Conservation (phyloP, 2,113 vertebrate genomes). For the Nibea albiflora region DNA sequence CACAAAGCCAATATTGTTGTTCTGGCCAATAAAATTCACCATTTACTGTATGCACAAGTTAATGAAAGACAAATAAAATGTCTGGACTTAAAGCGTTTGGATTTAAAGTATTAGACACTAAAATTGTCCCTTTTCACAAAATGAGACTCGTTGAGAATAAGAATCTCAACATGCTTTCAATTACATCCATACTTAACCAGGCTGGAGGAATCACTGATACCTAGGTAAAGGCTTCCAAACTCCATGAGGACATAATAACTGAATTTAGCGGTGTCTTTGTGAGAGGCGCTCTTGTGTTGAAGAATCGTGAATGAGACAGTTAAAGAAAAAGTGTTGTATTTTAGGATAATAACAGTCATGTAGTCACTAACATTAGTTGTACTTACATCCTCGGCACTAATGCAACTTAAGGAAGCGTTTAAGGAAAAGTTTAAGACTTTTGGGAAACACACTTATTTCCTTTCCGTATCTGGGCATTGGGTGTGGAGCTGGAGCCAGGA, state of each 20-base stretch:
- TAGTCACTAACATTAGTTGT: neutral
- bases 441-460: neutral
- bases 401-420: neutral
- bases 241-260: slow-evolving; percentile 24
- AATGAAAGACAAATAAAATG: slow-evolving; percentile 64
- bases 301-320: neutral
- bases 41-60: slow-evolving; percentile 48
- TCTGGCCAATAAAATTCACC: slow-evolving; percentile 63
- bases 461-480: too few relatives aligned
- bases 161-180: slow-evolving; percentile 47
- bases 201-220: slow-evolving; percentile 33
- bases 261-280: neutral
- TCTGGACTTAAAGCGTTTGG: slow-evolving; percentile 41
- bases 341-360: neutral
- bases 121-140: slow-evolving; percentile 36
- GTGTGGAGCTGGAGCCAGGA: neutral
- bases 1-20: slow-evolving; percentile 68
- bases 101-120: slow-evolving; percentile 42
- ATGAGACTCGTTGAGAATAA: slow-evolving; percentile 33
- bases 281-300: slow-evolving; percentile 13
- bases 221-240: slow-evolving; percentile 4
- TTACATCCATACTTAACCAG: slow-evolving; percentile 28
- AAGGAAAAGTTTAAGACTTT: neutral
- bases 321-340: neutral
- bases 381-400: neutral